These are phyloP conservation scores for Drosophila lini DNA, from an alignment of 1,140 invertebrate genomes.

Conservation along the genomic window DNA sequence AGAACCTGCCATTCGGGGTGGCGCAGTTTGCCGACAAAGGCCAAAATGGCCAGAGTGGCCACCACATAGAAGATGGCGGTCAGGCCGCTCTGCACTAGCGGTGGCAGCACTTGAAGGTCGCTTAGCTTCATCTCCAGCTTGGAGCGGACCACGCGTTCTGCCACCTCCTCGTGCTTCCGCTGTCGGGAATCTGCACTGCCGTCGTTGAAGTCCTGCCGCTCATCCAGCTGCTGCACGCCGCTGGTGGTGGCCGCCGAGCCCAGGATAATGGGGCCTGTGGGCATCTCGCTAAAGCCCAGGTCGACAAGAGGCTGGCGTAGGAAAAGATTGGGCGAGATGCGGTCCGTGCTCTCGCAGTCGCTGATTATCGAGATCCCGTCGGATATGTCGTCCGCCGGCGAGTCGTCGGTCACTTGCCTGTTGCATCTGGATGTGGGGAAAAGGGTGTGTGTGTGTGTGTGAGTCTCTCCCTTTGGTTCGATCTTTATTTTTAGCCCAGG, in stretches of 20 bases:
- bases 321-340: conserved; percentile 71
- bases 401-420: conserved; percentile 49
- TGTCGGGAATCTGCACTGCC: not conserved
- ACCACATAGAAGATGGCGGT: conserved; percentile 71
- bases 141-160: not conserved
- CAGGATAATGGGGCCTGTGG: conserved; percentile 18
- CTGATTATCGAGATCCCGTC: conserved; percentile 83
- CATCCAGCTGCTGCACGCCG: conserved; percentile 5
- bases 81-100: conserved; percentile 56
- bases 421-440: conserved; percentile 32
- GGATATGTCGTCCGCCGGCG: conserved; percentile 68
- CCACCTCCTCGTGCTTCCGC: not conserved
- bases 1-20: conserved; percentile 68
- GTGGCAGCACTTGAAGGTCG: conserved; percentile 16
- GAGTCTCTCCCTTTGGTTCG: not conserved
- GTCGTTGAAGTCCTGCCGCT: not conserved
- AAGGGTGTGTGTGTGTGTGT: not conserved
- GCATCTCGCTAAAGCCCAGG: conserved; percentile 47
- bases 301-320: conserved; percentile 62
- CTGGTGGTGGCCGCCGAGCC: not conserved
- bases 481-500: not conserved
- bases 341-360: conserved; percentile 77
- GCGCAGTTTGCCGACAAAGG: conserved; percentile 67
- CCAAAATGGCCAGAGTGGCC: conserved; percentile 58
- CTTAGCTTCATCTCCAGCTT: conserved; percentile 8